Evolutionary conservation across 2,888 invertebrate species (phyloP), one percentile per base, ranked within the genome.

Genomic region (Synergus itoensis): DNA sequence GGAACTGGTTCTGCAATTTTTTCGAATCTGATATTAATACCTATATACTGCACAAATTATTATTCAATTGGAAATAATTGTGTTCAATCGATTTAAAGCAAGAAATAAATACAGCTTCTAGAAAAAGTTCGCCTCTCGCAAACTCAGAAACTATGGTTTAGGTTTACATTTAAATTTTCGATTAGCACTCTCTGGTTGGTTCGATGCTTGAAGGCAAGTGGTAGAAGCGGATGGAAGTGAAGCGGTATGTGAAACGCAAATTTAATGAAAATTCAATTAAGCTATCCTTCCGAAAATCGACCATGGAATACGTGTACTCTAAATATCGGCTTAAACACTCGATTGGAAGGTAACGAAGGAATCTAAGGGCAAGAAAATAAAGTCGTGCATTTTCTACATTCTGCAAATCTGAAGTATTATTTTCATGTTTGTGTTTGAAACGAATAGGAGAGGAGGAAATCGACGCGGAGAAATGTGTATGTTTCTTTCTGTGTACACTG

Each of bases 161-260:
- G 43, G 67, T 16, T 43, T 45, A 80, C 83, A 85, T 85, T 80
- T 82, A 82, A 85, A 85, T 84, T 83, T 85, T 84, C 83, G 85
- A 87, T 86, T 85, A 82, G 82, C 76, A 80, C 78, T 77, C 43
- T 43, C n/a, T 28, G 36, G 36, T 36, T 36, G 45, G 67, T 45
- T 69, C 67, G 67, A 21, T 45, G 41, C 41, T 53, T 11, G 41
- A 41, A n/a, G 40, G n/a, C 12, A 18, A 67, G 18, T 67, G 18
- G 18, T 43, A 41, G 12, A 21, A 11, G 65, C 8, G 18, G 65
- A 43, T 67, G 12, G 65, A 21, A 67, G 69, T 28, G 69, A 45
- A 69, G 21, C 18, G 69, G 69, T 48, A 69, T 65, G 65, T 60
- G 9, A 63, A 21, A 16, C 77, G n/a, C 76, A 57, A 12, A 79